phyloP scores from a whole-genome alignment of 2,888 invertebrate species.

The Chrysopilus asiliformis region DNA sequence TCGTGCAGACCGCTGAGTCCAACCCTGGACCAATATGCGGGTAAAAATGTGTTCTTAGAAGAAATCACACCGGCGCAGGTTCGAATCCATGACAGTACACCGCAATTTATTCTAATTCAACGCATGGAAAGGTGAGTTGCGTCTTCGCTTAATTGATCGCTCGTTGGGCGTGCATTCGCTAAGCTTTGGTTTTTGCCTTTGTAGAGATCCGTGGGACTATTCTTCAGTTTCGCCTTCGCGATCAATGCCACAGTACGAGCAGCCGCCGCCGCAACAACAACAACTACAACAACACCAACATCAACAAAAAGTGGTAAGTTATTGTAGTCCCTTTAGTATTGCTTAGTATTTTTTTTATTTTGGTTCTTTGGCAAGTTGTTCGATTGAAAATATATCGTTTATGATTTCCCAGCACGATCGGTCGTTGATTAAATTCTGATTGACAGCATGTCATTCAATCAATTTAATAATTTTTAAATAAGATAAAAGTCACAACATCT shows the following conservation, averaged over 20 bases:
- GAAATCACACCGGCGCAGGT: constrained; percentile 68
- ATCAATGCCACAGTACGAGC: neutral
- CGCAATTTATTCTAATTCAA: constrained; percentile 55
- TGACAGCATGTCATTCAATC: constrained; percentile 4
- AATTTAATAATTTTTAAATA: constrained; percentile 2
- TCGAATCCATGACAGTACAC: constrained; percentile 63
- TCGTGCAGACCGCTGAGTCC: constrained; percentile 47
- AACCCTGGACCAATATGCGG: constrained; percentile 43
- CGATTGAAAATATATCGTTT: no score
- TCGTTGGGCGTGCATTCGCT: neutral
- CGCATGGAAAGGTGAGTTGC: constrained; percentile 43
- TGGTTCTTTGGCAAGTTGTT: no score
- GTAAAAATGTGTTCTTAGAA: constrained; percentile 43
- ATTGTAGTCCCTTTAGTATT: no score
- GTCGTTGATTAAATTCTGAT: no score
- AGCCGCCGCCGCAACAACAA: no score
- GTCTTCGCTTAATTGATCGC: neutral
- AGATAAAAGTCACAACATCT: no score
- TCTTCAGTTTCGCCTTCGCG: neutral
- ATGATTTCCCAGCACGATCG: no score
- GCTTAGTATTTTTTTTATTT: no score
- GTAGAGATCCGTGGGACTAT: constrained; percentile 6
- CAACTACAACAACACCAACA: no score
- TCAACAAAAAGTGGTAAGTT: no score
- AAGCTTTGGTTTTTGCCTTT: neutral